Evolutionary conservation across 2,888 invertebrate species (phyloP).

Genomic region (Ophonus ardosiacus): DNA sequence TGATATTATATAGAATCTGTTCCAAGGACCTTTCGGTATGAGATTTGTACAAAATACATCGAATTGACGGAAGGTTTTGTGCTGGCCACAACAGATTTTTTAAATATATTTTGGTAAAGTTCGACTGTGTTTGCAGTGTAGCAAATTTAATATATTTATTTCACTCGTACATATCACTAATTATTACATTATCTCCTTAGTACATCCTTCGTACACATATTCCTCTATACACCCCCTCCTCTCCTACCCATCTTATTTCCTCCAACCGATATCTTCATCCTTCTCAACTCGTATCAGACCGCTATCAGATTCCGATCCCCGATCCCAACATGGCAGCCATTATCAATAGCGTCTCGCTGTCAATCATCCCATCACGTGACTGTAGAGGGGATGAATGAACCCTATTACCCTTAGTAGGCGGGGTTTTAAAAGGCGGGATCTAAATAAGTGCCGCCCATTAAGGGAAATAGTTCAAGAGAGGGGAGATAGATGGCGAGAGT

Average conservation of each 20-base stretch:
- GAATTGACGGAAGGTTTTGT: no score
- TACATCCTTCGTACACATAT: neutral
- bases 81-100: no score
- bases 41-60: no score
- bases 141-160: no score
- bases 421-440: neutral
- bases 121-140: no score
- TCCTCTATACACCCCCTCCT: neutral
- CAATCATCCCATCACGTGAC: constrained; percentile 45
- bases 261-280: neutral
- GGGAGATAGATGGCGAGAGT: constrained; percentile 22
- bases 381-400: constrained; percentile 15
- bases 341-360: constrained; percentile 67
- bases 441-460: neutral
- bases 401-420: constrained; percentile 33
- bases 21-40: no score
- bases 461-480: constrained; percentile 5
- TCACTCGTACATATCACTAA: no score
- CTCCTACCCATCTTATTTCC: neutral
- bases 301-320: constrained; percentile 70
- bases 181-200: no score
- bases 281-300: neutral
- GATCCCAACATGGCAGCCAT: constrained; percentile 74
- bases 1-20: no score
- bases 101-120: no score